phyloP scores from a whole-genome alignment of 2,888 invertebrate species.

The Chydorus sphaericus region DNA sequence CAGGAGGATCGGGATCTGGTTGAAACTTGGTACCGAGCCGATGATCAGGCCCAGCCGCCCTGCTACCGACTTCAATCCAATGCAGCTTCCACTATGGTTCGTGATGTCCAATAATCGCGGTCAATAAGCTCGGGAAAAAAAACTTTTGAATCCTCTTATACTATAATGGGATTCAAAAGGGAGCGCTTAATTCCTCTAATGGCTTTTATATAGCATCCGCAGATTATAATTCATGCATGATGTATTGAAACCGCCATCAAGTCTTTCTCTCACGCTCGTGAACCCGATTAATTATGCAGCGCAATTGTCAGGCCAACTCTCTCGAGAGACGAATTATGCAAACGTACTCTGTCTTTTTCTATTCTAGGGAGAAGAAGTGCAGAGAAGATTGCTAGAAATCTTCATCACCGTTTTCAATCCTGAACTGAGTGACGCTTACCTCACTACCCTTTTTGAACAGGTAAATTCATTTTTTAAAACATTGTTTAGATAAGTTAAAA shows the following conservation, averaged over 20 bases:
- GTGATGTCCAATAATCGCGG: no score
- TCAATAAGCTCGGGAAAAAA: no score
- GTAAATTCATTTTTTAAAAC: constrained; percentile 26
- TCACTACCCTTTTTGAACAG: constrained; percentile 67
- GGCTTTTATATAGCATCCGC: background rate
- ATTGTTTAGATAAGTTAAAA: background rate
- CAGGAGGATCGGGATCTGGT: constrained; percentile 22
- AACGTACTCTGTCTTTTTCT: background rate
- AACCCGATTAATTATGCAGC: background rate
- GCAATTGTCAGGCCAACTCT: background rate
- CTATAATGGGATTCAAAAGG: background rate
- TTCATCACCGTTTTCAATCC: constrained; percentile 55
- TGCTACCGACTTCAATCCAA: constrained; percentile 52
- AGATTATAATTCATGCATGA: no score
- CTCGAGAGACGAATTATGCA: no score
- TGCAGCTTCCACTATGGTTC: background rate
- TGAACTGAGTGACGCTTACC: constrained; percentile 62
- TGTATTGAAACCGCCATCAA: no score
- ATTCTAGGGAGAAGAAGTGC: background rate
- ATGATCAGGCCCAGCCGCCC: constrained; percentile 55
- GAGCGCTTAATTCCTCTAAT: background rate
- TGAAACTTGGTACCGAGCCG: constrained; percentile 46
- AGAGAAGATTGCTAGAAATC: constrained; percentile 44
- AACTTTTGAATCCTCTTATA: background rate
- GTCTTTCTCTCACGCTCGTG: no score